Conservation (phyloP, 2,113 vertebrate genomes). For the Plecturocebus donacophilus region DNA sequence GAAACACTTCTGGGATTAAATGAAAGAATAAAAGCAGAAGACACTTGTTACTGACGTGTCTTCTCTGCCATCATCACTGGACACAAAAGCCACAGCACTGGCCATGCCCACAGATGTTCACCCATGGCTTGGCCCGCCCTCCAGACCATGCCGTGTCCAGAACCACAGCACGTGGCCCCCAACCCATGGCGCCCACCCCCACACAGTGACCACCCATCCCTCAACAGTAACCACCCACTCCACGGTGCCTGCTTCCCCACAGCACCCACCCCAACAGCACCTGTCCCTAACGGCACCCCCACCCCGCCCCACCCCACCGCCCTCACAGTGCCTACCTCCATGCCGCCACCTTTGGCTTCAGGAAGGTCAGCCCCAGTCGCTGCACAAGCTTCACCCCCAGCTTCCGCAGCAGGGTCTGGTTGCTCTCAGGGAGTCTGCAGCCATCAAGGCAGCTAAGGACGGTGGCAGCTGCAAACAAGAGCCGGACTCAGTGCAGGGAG, state of each 20-base stretch:
- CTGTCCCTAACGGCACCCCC: no score
- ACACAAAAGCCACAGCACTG: fast-evolving
- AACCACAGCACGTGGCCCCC: no score
- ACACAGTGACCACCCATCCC: no score
- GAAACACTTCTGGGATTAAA: neutral
- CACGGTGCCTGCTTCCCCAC: no score
- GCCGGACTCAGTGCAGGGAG: fast-evolving
- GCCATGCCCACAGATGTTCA: fast-evolving
- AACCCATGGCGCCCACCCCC: no score
- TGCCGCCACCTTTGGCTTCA: constrained; percentile 93
- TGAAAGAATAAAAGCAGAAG: neutral
- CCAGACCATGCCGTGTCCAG: neutral
- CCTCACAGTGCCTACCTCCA: constrained; percentile 88
- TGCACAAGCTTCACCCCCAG: constrained; percentile 94
- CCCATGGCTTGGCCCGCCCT: constrained; percentile 67
- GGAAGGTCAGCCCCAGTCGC: constrained; percentile 93
- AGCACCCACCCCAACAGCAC: no score
- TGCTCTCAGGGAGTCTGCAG: constrained; percentile 89
- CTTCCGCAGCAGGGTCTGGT: constrained; percentile 91
- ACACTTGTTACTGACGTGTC: fast-evolving
- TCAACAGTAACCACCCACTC: no score
- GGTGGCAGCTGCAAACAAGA: constrained; percentile 85
- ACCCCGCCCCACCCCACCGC: no score
- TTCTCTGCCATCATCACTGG: fast-evolving
- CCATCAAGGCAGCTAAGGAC: constrained; percentile 90